Evolutionary conservation across 2,113 vertebrate genomes (phyloP).

Genomic region (Colistium nudipinnis): DNA sequence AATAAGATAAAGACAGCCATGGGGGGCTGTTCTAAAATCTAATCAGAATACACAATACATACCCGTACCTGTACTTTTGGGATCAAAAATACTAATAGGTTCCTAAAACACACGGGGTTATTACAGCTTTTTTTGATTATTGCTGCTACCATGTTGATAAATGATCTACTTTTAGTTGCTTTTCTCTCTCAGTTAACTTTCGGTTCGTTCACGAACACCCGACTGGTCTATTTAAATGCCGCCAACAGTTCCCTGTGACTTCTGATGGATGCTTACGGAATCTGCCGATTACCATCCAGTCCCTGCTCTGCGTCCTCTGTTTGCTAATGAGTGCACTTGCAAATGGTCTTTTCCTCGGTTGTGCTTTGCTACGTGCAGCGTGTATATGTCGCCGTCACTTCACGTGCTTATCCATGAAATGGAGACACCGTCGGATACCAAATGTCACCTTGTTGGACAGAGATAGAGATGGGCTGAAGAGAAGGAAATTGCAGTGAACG

Average conservation of each 20-base stretch:
- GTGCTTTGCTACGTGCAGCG: conserved; percentile 11
- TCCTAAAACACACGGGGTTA: background rate
- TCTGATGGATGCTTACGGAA: conserved; percentile 16
- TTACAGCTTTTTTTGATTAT: conserved; percentile 8
- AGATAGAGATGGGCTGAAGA: conserved; percentile 33
- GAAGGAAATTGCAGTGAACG: conserved; percentile 44
- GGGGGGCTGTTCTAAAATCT: conserved; percentile 22
- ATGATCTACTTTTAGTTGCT: conserved; percentile 5
- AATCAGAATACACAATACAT: background rate
- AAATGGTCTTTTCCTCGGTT: conserved; percentile 35
- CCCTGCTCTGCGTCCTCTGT: conserved; percentile 2
- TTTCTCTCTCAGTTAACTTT: background rate
- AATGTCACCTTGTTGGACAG: conserved; percentile 16
- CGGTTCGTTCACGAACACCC: background rate
- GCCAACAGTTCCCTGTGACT: background rate
- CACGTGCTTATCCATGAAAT: conserved; percentile 26
- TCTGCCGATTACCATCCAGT: conserved; percentile 24
- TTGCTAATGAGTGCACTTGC: conserved; percentile 26
- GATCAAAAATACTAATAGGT: no score
- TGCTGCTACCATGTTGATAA: background rate
- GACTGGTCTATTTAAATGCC: background rate
- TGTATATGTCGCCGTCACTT: conserved; percentile 18
- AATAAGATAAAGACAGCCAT: conserved; percentile 13
- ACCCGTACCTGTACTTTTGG: background rate
- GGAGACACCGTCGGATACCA: background rate